phyloP scores from a whole-genome alignment of 2,888 invertebrate genomes.

The Drosophila meridionalis region DNA sequence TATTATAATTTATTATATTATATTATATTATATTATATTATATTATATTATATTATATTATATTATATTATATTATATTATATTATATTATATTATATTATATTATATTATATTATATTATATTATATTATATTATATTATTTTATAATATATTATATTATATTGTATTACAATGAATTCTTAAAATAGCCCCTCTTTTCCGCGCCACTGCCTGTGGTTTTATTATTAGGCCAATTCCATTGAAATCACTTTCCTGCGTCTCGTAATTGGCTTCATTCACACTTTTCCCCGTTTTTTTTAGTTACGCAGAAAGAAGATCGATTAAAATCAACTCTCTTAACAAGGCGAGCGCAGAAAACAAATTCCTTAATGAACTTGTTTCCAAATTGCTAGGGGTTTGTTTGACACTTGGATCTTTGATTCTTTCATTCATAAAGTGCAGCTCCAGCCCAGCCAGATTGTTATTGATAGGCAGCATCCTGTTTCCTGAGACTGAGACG shows the following conservation, averaged over 20 bases:
- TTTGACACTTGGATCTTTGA: conserved; percentile 41
- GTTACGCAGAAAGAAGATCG: conserved; percentile 67
- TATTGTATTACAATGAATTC: no score
- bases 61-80: no score
- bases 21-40: no score
- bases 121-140: no score
- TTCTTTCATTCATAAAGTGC: conserved; percentile 57
- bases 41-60: no score
- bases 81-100: no score
- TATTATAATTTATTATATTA: no score
- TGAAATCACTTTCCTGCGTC: conserved; percentile 47
- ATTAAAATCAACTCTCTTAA: conserved; percentile 65
- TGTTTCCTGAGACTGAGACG: conserved; percentile 68
- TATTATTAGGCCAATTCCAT: conserved; percentile 41
- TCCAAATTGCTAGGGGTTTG: conserved; percentile 35
- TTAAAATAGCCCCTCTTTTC: no score
- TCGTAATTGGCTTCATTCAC: conserved; percentile 72
- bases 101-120: no score
- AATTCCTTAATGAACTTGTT: conserved; percentile 75
- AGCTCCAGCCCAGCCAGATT: conserved; percentile 50
- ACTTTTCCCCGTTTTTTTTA: conserved; percentile 46
- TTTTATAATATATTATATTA: no score
- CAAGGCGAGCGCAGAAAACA: conserved; percentile 35
- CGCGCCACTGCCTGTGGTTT: conserved; percentile 28
- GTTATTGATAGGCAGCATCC: conserved; percentile 74